These are phyloP conservation scores for Myiozetetes cayanensis DNA, from an alignment of 2,113 vertebrate genomes.

Conservation along the genomic window DNA sequence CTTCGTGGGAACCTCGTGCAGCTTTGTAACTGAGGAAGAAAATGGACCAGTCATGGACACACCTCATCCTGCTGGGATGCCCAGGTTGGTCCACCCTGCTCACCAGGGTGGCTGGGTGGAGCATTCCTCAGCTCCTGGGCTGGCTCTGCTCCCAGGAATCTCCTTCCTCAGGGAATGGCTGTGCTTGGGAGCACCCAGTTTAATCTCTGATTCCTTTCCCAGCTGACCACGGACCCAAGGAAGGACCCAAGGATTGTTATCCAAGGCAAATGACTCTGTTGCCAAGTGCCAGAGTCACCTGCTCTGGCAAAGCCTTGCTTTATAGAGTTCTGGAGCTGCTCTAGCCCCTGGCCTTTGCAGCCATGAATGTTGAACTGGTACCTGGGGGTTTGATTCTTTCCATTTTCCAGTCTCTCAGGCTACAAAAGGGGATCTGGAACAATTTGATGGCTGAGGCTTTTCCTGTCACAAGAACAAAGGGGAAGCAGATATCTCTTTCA, in stretches of 20 bases:
- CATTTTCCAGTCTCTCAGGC: neutral
- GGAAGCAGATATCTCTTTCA: neutral
- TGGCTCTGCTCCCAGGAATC: neutral
- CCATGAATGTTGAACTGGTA: neutral
- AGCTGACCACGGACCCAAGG: neutral
- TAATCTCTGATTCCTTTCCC: neutral
- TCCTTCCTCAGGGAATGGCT: neutral
- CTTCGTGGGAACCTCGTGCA: neutral
- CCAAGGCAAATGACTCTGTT: no score
- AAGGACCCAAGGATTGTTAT: neutral
- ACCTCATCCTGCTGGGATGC: neutral
- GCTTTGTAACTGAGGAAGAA: neutral
- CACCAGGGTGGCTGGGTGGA: neutral
- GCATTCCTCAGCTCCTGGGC: neutral
- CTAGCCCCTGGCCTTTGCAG: neutral
- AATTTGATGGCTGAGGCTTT: slow-evolving; percentile 21
- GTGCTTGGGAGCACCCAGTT: neutral
- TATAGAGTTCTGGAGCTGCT: neutral
- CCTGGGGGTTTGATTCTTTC: neutral
- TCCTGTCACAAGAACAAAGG: slow-evolving; percentile 24
- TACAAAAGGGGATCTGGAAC: neutral
- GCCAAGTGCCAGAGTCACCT: neutral
- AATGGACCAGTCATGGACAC: neutral
- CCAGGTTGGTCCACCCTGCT: neutral
- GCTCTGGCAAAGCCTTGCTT: neutral